These are phyloP conservation scores for Euura saliciscinereae DNA, from an alignment of 1,140 invertebrate genomes.

Conservation along the genomic window DNA sequence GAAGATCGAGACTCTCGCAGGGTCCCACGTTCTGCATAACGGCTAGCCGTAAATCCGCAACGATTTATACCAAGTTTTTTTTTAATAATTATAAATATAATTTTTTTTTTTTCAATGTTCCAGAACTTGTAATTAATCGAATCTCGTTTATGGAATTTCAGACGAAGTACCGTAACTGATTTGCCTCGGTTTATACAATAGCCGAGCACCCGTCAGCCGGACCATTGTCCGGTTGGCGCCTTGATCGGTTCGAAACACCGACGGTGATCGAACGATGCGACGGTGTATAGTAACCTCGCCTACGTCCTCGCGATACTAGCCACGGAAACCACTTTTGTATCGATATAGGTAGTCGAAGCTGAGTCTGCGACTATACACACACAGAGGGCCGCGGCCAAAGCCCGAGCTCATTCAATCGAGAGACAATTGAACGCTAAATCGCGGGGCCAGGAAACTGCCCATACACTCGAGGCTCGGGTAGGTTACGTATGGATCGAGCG, in stretches of 20 bases:
- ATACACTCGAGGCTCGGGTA: not conserved
- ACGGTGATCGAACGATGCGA: not conserved
- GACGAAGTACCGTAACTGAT: not conserved
- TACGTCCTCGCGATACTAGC: not conserved
- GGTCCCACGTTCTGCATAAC: too few species aligned
- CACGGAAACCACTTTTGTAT: constrained; percentile 3
- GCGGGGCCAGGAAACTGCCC: not conserved
- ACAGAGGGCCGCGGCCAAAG: not conserved
- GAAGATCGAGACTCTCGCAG: not conserved
- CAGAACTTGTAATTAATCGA: not conserved
- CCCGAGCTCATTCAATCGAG: constrained; percentile 1
- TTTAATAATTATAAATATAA: not conserved
- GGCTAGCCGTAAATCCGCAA: too few species aligned
- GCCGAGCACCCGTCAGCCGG: not conserved
- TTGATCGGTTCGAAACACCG: not conserved
- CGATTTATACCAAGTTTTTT: not conserved
- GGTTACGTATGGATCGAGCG: not conserved
- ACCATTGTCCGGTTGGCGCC: not conserved
- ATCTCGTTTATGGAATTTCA: not conserved
- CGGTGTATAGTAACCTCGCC: not conserved
- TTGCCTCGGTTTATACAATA: not conserved
- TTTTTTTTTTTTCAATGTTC: too few species aligned
- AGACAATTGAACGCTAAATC: constrained; percentile 1
- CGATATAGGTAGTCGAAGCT: not conserved
- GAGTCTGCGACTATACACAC: not conserved